phyloP scores from a whole-genome alignment of 2,113 vertebrate species.

The Burhinus oedicnemus region DNA sequence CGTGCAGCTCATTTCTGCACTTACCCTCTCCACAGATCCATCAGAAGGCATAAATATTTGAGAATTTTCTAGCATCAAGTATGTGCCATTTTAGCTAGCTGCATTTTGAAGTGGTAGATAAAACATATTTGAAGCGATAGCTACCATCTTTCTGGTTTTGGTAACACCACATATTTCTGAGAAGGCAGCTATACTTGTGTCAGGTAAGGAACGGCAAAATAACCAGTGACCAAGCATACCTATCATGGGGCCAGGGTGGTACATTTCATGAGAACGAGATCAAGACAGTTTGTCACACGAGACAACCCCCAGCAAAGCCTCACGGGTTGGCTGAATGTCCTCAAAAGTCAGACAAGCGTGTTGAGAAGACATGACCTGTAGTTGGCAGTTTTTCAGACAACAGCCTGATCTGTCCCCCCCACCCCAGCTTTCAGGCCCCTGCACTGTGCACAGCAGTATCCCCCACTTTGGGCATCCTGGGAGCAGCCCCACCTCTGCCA shows the following conservation, averaged over 20 bases:
- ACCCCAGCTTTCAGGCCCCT: not conserved
- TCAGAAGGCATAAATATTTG: not conserved
- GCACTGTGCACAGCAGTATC: not conserved
- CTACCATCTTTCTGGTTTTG: not conserved
- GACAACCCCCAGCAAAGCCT: not conserved
- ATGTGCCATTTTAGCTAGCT: not conserved
- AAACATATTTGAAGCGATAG: not conserved
- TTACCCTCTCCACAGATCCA: not conserved
- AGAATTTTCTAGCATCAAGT: not conserved
- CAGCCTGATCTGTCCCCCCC: not conserved
- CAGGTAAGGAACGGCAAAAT: not conserved
- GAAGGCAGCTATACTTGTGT: not conserved
- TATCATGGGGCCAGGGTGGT: not conserved
- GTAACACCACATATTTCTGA: not conserved
- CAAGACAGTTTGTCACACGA: not conserved
- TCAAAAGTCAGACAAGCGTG: not conserved
- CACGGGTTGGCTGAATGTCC: not conserved
- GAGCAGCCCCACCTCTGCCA: not conserved
- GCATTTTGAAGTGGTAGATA: not conserved
- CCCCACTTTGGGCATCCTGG: not conserved
- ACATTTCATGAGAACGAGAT: not conserved
- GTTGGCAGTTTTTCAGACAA: not conserved
- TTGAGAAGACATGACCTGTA: not conserved
- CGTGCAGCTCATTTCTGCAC: not conserved
- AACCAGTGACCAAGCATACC: not conserved